These are phyloP conservation scores for Drosophila santomea DNA, from an alignment of 1,140 invertebrate genomes.

Conservation along the genomic window DNA sequence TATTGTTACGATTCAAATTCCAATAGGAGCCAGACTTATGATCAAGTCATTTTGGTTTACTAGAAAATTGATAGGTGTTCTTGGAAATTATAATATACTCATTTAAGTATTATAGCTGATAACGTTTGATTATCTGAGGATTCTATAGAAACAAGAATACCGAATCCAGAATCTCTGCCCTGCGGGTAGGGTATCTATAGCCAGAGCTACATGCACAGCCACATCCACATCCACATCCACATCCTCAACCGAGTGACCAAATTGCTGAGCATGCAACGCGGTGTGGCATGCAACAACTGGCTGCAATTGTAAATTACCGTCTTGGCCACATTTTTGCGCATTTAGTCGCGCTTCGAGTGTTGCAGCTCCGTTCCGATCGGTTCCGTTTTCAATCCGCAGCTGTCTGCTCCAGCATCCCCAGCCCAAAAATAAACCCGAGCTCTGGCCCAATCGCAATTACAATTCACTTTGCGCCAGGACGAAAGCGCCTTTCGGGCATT, in stretches of 20 bases:
- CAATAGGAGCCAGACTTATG: too few species aligned
- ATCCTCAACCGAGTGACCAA: conserved; percentile 17
- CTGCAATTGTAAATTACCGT: conserved; percentile 82
- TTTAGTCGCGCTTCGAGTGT: conserved; percentile 82
- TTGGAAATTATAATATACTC: too few species aligned
- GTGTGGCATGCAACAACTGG: conserved; percentile 51
- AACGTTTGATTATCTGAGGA: conserved; percentile 16
- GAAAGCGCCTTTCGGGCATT: conserved; percentile 67
- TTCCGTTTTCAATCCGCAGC: conserved; percentile 57
- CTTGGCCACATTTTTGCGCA: conserved; percentile 82
- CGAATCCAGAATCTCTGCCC: conserved; percentile 52
- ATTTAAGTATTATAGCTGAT: too few species aligned
- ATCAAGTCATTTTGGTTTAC: background rate
- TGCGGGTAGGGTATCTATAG: conserved; percentile 51
- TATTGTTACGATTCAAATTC: too few species aligned
- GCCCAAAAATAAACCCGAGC: background rate
- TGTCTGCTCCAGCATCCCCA: conserved; percentile 41
- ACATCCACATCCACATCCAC: background rate
- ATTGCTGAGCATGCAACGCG: conserved; percentile 38
- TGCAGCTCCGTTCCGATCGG: conserved; percentile 48
- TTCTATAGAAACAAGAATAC: background rate
- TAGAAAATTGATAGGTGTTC: too few species aligned
- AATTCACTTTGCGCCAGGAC: conserved; percentile 82
- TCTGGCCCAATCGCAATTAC: conserved; percentile 68
- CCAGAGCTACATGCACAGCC: conserved; percentile 1